Conservation (phyloP, 2,888 invertebrate species). For the Amphipoea lucens region DNA sequence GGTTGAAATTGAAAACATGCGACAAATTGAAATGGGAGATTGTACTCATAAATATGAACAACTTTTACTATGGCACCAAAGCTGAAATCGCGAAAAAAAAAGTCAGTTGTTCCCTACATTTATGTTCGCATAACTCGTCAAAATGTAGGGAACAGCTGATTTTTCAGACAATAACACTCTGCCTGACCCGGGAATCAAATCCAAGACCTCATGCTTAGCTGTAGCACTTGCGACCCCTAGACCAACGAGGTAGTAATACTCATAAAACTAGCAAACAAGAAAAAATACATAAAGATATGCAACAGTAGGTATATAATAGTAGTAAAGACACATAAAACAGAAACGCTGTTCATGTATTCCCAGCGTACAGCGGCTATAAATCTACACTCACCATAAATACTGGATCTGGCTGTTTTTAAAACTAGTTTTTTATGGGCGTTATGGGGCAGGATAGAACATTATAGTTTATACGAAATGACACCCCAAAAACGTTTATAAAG, state of each 20-base stretch:
- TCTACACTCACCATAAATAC: constrained; percentile 13
- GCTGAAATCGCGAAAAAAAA: too few relatives aligned
- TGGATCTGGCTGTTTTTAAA: constrained; percentile 12
- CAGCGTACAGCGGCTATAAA: constrained; percentile 4
- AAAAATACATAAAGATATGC: constrained; percentile 19
- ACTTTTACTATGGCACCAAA: too few relatives aligned
- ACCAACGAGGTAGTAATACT: too few relatives aligned
- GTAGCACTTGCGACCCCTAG: too few relatives aligned
- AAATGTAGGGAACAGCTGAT: too few relatives aligned
- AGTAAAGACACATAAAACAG: background rate
- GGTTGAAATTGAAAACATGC: too few relatives aligned
- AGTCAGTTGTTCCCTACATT: too few relatives aligned
- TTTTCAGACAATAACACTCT: background rate
- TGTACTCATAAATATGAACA: too few relatives aligned
- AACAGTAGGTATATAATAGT: background rate
- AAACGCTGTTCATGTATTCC: constrained; percentile 4
- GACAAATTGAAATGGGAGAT: too few relatives aligned
- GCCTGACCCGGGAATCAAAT: background rate
- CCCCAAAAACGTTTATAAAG: background rate
- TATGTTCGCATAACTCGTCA: too few relatives aligned
- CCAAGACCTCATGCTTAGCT: background rate
- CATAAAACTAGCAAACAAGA: background rate
- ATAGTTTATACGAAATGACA: background rate
- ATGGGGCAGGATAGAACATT: background rate
- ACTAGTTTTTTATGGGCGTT: background rate